Evolutionary conservation across 1,140 invertebrate genomes (phyloP).

Genomic region (Trichonephila clavata): DNA sequence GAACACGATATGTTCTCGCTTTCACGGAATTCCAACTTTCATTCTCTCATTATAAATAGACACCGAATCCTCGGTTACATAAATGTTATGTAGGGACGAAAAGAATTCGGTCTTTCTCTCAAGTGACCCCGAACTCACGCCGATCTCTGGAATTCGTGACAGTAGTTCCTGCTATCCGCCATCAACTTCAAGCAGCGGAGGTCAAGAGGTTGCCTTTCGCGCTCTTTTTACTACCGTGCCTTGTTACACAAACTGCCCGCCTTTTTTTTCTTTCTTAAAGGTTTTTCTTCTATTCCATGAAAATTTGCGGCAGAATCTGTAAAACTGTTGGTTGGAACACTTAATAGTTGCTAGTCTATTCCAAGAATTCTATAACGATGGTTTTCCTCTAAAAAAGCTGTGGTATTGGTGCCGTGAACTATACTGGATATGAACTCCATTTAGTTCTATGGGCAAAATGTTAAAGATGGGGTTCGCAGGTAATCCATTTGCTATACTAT

Average conservation of each 20-base stretch:
- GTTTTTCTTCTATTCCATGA: not conserved
- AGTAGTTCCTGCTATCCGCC: conserved; percentile 48
- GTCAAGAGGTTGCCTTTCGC: conserved; percentile 14
- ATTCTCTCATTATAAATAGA: not conserved
- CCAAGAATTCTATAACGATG: not conserved
- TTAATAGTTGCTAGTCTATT: not conserved
- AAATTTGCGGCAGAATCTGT: not conserved
- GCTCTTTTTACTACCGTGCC: conserved; percentile 9
- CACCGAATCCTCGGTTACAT: conserved; percentile 28
- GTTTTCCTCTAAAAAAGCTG: not conserved
- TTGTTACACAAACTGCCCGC: not conserved
- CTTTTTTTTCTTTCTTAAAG: not conserved
- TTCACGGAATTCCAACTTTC: conserved; percentile 16
- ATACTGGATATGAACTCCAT: not conserved
- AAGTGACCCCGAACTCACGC: conserved; percentile 51
- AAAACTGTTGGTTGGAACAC: conserved; percentile 4
- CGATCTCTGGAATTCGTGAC: conserved; percentile 42
- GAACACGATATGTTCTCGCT: conserved; percentile 21
- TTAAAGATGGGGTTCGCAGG: not conserved
- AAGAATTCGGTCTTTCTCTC: conserved; percentile 37
- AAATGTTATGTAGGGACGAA: conserved; percentile 4
- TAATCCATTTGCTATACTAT: not conserved
- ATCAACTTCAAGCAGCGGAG: conserved; percentile 27
- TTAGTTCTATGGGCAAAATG: not conserved
- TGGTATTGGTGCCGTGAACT: not conserved